Evolutionary conservation across 2,113 vertebrate species (phyloP).

Genomic region (Nanorana parkeri): DNA sequence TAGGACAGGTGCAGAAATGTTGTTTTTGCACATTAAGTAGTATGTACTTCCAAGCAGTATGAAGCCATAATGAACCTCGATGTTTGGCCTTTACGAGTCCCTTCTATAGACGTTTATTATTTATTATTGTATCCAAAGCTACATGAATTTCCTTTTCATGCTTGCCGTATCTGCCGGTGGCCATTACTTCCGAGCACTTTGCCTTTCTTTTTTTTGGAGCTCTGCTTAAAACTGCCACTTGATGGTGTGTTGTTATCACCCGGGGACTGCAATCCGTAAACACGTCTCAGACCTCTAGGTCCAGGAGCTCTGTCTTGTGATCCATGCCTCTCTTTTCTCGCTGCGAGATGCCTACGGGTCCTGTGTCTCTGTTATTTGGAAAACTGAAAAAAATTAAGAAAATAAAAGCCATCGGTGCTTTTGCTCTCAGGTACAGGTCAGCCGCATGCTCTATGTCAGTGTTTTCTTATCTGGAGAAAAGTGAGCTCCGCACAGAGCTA

Average conservation of each 20-base stretch:
- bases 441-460: no score
- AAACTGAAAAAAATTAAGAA: not conserved
- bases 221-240: constrained; percentile 38
- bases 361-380: constrained; percentile 10
- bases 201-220: constrained; percentile 57
- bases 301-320: constrained; percentile 18
- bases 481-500: no score
- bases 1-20: no score
- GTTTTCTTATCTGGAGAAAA: no score
- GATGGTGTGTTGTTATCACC: no score
- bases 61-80: constrained; percentile 8
- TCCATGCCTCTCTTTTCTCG: constrained; percentile 13
- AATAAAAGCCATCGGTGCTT: no score
- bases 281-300: constrained; percentile 44
- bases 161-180: constrained; percentile 57
- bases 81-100: not conserved
- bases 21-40: no score
- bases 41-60: no score
- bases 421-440: not conserved
- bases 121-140: constrained; percentile 38
- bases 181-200: constrained; percentile 50
- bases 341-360: constrained; percentile 8
- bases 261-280: constrained; percentile 49
- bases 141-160: constrained; percentile 57
- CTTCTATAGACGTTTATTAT: not conserved